Conservation (phyloP, 2,888 invertebrate species). For the Tenthredo amoena region DNA sequence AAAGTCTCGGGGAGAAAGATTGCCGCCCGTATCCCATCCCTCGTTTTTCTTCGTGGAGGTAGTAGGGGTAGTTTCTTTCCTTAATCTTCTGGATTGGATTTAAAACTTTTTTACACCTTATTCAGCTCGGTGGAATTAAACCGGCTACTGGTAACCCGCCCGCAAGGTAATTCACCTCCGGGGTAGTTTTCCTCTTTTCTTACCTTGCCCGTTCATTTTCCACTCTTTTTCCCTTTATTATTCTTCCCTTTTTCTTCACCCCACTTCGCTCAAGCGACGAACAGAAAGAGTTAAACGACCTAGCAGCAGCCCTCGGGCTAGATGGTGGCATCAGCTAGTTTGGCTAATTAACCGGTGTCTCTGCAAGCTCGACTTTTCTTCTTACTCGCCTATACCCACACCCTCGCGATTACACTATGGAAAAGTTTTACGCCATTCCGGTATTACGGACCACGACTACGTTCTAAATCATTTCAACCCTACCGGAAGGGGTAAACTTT, state of each 20-base stretch:
- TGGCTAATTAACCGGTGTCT: slow-evolving; percentile 50
- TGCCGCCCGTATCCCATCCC: not conserved
- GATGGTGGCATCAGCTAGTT: slow-evolving; percentile 43
- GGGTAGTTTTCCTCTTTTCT: not conserved
- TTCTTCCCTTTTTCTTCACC: not conserved
- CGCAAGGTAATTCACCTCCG: not conserved
- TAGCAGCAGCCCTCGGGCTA: not conserved
- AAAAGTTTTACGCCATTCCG: slow-evolving; percentile 8
- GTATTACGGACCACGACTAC: slow-evolving; percentile 8
- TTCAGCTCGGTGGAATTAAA: not conserved
- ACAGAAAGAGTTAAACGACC: slow-evolving; percentile 40
- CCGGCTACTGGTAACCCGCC: not conserved
- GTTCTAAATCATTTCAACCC: slow-evolving; percentile 42
- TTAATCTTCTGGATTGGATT: slow-evolving; percentile 36
- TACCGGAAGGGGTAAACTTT: not conserved
- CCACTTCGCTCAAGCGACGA: slow-evolving; percentile 13
- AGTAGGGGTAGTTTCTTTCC: not conserved
- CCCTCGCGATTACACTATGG: not conserved
- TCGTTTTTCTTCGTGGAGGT: not conserved
- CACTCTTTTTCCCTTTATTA: not conserved
- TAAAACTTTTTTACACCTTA: slow-evolving; percentile 38
- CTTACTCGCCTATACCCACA: not conserved
- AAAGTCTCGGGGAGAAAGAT: not conserved
- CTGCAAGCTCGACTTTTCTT: not conserved
- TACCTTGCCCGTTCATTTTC: not conserved